phyloP scores from a whole-genome alignment of 2,113 vertebrate genomes.

The Rafetus swinhoei region DNA sequence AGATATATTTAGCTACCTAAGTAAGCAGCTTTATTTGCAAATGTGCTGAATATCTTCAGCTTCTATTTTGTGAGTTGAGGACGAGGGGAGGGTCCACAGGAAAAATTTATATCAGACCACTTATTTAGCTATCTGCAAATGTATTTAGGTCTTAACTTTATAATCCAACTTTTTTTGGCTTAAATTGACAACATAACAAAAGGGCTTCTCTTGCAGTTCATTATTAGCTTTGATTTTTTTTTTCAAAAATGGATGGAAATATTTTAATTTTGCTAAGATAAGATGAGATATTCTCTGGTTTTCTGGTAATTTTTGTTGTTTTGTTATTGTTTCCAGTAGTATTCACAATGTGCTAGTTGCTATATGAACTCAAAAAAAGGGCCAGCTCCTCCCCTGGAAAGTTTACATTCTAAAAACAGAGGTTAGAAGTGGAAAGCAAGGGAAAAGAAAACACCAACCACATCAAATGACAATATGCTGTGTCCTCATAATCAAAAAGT shows the following conservation, averaged over 20 bases:
- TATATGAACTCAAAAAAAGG: not conserved
- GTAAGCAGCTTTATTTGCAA: not conserved
- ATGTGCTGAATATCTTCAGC: constrained; percentile 35
- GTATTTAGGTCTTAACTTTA: constrained; percentile 41
- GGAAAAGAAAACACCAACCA: not conserved
- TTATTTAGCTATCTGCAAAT: constrained; percentile 6
- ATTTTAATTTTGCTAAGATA: not conserved
- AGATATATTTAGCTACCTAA: not conserved
- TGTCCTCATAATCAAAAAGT: not conserved
- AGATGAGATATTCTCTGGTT: not conserved
- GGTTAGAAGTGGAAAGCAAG: not conserved
- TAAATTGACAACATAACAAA: not conserved
- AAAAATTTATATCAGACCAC: not conserved
- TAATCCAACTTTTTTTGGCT: not conserved
- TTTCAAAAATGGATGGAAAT: not conserved
- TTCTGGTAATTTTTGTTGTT: not conserved
- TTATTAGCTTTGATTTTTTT: not conserved
- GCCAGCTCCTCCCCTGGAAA: not conserved
- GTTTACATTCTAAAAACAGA: not conserved
- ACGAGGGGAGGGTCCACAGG: not conserved
- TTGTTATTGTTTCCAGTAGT: not conserved
- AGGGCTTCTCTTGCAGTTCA: not conserved
- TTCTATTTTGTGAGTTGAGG: constrained; percentile 7
- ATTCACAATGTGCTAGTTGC: not conserved
- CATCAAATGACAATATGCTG: not conserved